These are phyloP conservation scores for Steinernema carpocapsae DNA, from an alignment of 2,888 invertebrate genomes.

Conservation along the genomic window DNA sequence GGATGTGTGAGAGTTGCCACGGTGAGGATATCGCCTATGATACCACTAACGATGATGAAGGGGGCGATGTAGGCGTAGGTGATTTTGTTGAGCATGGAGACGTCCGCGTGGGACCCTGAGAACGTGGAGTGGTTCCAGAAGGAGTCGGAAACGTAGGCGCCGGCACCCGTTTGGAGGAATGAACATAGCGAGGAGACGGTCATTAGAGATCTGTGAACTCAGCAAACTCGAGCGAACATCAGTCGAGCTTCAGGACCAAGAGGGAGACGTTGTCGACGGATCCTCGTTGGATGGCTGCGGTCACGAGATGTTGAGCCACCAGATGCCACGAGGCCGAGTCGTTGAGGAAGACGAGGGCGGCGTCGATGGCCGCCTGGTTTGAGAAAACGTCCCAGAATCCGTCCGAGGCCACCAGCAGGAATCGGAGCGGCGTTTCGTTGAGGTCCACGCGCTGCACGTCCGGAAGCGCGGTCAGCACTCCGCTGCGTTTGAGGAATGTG, in stretches of 20 bases:
- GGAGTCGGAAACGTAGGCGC: conserved; percentile 26
- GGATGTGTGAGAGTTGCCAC: conserved; percentile 72
- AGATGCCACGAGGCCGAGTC: conserved; percentile 75
- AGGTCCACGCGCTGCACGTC: conserved; percentile 90
- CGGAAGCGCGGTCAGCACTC: conserved; percentile 91
- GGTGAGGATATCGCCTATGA: conserved; percentile 72
- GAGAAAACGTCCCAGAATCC: conserved; percentile 95
- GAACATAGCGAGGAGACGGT: conserved; percentile 30
- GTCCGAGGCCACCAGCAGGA: conserved; percentile 89
- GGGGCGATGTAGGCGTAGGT: conserved; percentile 71
- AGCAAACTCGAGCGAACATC: neutral
- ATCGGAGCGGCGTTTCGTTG: conserved; percentile 81
- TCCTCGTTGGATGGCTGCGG: conserved; percentile 88
- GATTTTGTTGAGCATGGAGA: conserved; percentile 58
- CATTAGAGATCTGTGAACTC: conserved; percentile 18
- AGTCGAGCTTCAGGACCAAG: conserved; percentile 80
- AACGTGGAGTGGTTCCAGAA: conserved; percentile 32
- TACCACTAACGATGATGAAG: conserved; percentile 71
- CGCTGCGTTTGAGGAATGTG: conserved; percentile 90
- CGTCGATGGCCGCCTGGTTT: conserved; percentile 82
- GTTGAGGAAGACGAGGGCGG: conserved; percentile 46
- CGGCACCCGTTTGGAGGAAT: conserved; percentile 30
- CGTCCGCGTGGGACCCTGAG: conserved; percentile 36
- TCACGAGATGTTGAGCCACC: conserved; percentile 87
- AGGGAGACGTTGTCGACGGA: conserved; percentile 95